Base-by-base conservation (phyloP, 2,113 vertebrate species). In the Saccopteryx bilineata region DNA sequence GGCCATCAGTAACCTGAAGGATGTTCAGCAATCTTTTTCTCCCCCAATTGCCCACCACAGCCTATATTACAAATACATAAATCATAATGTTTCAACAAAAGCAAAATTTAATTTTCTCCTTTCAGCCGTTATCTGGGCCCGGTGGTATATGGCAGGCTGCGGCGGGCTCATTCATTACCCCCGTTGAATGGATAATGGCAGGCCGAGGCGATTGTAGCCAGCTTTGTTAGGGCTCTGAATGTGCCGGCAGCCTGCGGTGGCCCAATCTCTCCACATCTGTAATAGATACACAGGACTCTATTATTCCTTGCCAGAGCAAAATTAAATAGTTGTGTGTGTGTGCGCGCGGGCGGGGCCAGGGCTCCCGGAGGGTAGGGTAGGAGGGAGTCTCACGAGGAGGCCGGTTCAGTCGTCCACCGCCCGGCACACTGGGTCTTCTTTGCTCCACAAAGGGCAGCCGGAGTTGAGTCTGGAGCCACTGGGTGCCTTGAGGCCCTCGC, bases 31-130 rank as follows among this genome's bases (percentile, higher is more conserved):
- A 98, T 97, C 97, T 97, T 97, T 98, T 97, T 97, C 97, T 98
- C 96, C 90, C 95, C 91, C 98, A 98, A 98, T 98, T 98, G 98
- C 98, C 98, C 98, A 98, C 98, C 98, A 97, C 98, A 98, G 98
- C 98, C 98, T 99, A 98, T 98, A 99, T 99, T 99, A 99, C 98
- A 99, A 99, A 99, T 99, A 99, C 99, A 99, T 99, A 99, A 99
- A 99, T 99, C 99, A 99, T 99, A 99, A 99, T 99, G 99, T 99
- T 99, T 99, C 99, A 99, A 99, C 99, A 99, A 99, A 99, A 99
- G 99, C 99, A 99, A 99, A 99, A 99, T 99, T 99, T 99, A 98
- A 99, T 99, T 99, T 99, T 99, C 99, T 98, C 98, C 99, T 99
- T 99, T 99, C 98, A 98, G 98, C 98, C 98, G 99, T 99, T 99